Evolutionary conservation across 2,888 invertebrate genomes (phyloP), one percentile per base, ranked within the genome.

Genomic region (Drosophila conformis): DNA sequence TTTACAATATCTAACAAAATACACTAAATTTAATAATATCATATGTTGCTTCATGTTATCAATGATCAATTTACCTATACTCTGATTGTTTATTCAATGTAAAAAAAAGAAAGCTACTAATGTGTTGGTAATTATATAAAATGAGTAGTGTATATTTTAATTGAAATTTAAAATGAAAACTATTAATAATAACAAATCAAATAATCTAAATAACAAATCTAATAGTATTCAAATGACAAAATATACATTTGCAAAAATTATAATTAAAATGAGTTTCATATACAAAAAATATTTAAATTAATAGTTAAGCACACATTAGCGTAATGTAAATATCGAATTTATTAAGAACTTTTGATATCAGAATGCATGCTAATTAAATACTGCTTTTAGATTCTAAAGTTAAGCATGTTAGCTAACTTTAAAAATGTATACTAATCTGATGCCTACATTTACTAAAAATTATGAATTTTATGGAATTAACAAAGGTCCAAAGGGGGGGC

Each of bases 391-490:
- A 8, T 8, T 25, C 15, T 4, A 25, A 8, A 15, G 21, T 25
- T 15, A 8, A 15, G 15, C 8, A 15, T 25, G 25, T 25, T 25
- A 1, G 11, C 42, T 42, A 21, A 42, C 21, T 21, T 42, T 21
- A 10, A 21, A 21, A 25, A 36, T n/a, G 10, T 42, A 5, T 21
- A 25, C 31, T 42, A 60, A 56, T 21, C 11, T 31, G 31, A 31
- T 40, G 35, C 35, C 46, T 48, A 8, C 27, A 33, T 11, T 57
- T 56, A 51, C 48, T 60, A 48, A 49, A 72, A 68, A 69, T 54
- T 53, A 56, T 63, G 72, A 64, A 56, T 49, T 53, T 76, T 63
- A 61, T 66, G 36, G 59, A 64, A 66, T 77, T 59, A 69, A 69
- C 61, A 69, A 63, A 57, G 52, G 13, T 1, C 1, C 25, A 53